Evolutionary conservation across 1,140 invertebrate genomes (phyloP).

Genomic region (Chlorops oryzae): DNA sequence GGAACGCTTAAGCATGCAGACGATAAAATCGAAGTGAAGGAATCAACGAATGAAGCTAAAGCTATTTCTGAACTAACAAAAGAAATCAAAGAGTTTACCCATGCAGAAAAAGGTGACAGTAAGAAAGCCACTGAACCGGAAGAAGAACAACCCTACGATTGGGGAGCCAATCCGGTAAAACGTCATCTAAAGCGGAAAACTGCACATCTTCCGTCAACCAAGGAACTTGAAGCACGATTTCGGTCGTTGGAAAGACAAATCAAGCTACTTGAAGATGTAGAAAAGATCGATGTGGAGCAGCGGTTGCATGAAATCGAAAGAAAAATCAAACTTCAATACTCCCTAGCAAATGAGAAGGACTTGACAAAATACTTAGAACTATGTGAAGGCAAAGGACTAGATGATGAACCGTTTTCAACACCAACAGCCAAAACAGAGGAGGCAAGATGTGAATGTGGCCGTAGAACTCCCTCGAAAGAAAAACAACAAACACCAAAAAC

Average conservation of each 20-base stretch:
- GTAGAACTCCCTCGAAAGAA: neutral
- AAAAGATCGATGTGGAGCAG: constrained; percentile 43
- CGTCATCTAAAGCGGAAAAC: constrained; percentile 39
- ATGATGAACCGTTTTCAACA: constrained; percentile 20
- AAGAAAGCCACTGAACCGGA: constrained; percentile 5
- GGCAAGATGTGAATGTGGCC: neutral
- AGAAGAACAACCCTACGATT: constrained; percentile 31
- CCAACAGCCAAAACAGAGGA: neutral
- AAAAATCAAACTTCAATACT: constrained; percentile 42
- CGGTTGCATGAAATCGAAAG: constrained; percentile 35
- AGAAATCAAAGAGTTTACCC: constrained; percentile 34
- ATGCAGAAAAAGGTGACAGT: constrained; percentile 10
- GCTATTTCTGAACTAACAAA: constrained; percentile 36
- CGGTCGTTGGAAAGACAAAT: constrained; percentile 39
- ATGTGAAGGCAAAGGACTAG: constrained; percentile 37
- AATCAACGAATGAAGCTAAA: constrained; percentile 27
- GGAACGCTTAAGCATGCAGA: constrained; percentile 22
- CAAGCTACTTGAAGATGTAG: constrained; percentile 39
- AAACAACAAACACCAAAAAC: neutral
- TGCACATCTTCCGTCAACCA: constrained; percentile 37
- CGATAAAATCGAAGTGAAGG: constrained; percentile 4
- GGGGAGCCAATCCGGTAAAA: constrained; percentile 39
- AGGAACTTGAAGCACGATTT: constrained; percentile 38
- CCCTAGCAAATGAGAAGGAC: constrained; percentile 40
- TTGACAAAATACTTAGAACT: constrained; percentile 37